Base-by-base conservation (phyloP, 1,140 invertebrate species). In the Hesperophylax magnus region DNA sequence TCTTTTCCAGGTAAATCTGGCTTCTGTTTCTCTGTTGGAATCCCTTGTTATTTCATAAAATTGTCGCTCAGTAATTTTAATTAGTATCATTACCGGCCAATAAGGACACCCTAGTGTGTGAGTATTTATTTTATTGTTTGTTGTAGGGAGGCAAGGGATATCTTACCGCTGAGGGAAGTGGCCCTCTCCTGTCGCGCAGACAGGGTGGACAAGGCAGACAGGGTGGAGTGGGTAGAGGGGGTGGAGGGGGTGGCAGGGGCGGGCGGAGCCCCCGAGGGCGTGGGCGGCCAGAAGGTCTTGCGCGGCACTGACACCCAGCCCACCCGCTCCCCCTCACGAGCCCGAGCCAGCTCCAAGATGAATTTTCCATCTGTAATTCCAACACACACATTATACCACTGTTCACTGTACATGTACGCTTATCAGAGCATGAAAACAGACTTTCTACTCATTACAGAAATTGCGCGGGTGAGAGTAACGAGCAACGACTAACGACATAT, bases 291-390 rank as follows among this genome's bases (percentile, higher is more conserved):
- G 89, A 95, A 96, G 67, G 95, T 95, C 89, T 96, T 97, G 84
- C 95, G 93, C 74, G 95, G 94, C 80, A 96, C 95, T 54, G 95
- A 95, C 85, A 96, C 94, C 96, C 96, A 97, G 20, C 94, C 94
- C 6, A 93, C 92, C 80, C 94, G 92, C 87, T 96, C 95, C 53
- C 95, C 95, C 85, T 96, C 95, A 81, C 94, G 93, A 34, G 94
- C 93, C 82, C 96, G 93, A 79, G 95, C 95, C 88, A 97, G 86
- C 89, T 97, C 96, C 90, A 97, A 88, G 85, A 97, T 96, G 85
- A 97, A 95, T 88, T 96, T 96, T 84, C 96, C 96, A 94, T 97
- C 95, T 94, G 86, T 11, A 87, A 87, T 78, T 74, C 18, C 47
- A 52, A 52, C 47, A 53, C 18, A 47, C 34, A 18, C 69, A 52